A percentile compares a stretch with the other conserved stretches of the same genome.
Evolutionary conservation across 2,113 vertebrate genomes (phyloP).

Genomic region (Felis chaus): DNA sequence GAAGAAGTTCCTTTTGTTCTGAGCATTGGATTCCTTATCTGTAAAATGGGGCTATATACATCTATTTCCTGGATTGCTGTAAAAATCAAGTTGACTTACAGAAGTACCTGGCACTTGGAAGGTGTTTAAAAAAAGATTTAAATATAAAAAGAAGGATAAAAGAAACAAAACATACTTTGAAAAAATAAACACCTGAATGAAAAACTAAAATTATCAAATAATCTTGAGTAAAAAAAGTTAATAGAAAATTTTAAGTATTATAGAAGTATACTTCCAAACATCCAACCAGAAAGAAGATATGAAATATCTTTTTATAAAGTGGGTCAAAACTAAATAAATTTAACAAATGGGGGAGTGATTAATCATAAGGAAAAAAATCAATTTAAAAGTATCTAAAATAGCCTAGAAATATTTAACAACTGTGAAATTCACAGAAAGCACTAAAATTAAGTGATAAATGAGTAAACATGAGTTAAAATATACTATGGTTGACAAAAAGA

Average conservation of each 20-base stretch:
- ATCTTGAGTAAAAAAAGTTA: neutral
- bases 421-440: neutral
- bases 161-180: neutral
- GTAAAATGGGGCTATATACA: neutral
- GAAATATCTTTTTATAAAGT: neutral
- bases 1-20: neutral
- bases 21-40: neutral
- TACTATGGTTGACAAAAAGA: neutral
- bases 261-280: neutral
- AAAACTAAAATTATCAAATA: conserved; percentile 37
- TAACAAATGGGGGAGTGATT: neutral
- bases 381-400: neutral
- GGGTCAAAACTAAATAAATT: conserved; percentile 13
- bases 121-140: neutral
- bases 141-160: neutral
- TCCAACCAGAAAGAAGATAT: neutral
- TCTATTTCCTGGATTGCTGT: neutral
- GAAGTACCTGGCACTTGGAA: neutral
- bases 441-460: neutral
- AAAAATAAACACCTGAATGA: neutral
- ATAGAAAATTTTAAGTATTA: conserved; percentile 25
- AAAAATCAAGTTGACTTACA: neutral
- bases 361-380: neutral
- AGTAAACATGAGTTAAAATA: neutral
- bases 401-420: neutral